Evolutionary conservation across 2,888 invertebrate species (phyloP).

Genomic region (Bombylius discolor): DNA sequence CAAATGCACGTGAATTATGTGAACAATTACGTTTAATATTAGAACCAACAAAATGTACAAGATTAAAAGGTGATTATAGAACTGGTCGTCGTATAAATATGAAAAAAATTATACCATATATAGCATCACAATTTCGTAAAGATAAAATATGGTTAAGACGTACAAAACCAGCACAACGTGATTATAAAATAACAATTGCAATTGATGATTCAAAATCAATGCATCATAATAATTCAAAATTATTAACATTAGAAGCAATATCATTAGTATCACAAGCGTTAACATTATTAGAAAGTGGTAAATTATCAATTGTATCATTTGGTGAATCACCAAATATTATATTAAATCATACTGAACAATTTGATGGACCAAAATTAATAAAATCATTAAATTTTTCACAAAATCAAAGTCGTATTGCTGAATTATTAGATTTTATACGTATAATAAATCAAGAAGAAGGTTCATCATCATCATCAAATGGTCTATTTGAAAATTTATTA

Average conservation of each 20-base stretch:
- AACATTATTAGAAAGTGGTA: conserved; percentile 85
- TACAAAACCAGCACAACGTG: conserved; percentile 87
- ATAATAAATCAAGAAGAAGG: conserved; percentile 46
- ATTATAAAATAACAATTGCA: conserved; percentile 92
- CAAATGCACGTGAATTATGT: conserved; percentile 71
- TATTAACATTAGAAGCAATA: conserved; percentile 87
- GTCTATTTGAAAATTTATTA: conserved; percentile 47
- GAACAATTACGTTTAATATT: conserved; percentile 88
- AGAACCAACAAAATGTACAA: conserved; percentile 87
- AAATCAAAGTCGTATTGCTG: conserved; percentile 74
- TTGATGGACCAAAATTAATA: conserved; percentile 66
- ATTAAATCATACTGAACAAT: conserved; percentile 74
- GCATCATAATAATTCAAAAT: conserved; percentile 80
- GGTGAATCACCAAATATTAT: conserved; percentile 75
- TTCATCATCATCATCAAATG: conserved; percentile 31
- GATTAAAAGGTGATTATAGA: conserved; percentile 88
- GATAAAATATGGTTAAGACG: conserved; percentile 97
- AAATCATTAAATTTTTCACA: conserved; percentile 79
- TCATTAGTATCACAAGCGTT: conserved; percentile 83
- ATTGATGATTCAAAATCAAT: conserved; percentile 90
- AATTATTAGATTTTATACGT: conserved; percentile 65
- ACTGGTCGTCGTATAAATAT: conserved; percentile 96
- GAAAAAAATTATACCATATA: conserved; percentile 93
- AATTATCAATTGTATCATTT: conserved; percentile 82
- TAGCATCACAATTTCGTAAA: conserved; percentile 96